Base-by-base conservation (phyloP, 2,888 invertebrate genomes). In the Eupithecia pulchellata region DNA sequence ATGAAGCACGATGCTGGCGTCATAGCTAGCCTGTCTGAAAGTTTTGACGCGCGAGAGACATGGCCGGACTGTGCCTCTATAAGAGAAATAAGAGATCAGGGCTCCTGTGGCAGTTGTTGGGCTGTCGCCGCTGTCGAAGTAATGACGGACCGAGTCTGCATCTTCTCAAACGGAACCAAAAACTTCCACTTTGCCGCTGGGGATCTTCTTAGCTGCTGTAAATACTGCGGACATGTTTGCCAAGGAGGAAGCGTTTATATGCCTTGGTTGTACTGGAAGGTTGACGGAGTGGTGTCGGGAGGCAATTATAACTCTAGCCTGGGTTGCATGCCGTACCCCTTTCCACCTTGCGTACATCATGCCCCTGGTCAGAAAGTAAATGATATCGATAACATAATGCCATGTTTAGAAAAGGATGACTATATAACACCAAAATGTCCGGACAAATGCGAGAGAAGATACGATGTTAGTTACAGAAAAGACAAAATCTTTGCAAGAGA, bases 101-200 rank as follows among this genome's bases (percentile, higher is more conserved):
- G 97, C 11, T 96, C 97, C n/a, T 99, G 98, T 86, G 98, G 98
- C 34, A 98, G 98, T 47, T 99, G 99, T 90, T 98, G 98, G 98
- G 98, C 98, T 2, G 98, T 98, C 87, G 98, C 97, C 36, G 98
- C 98, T 11, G 98, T 97, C 0, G 98, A 98, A 89, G 97, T 98
- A 1, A 98, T 98, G 97, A 97, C 98, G 3, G 98, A 98, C 89
- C 95, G 98, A 66, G 95, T 96, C 36, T 98, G 98, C 89, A 98
- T 98, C 79, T 96, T 96, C 82, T 97, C 97, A 0, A 95, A 96
- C 55, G 98, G 96, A 27, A 94, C 95, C 20, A 85, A 94, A 17
- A 95, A 97, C 85, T 96, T 97, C 83, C 96, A 97, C 79, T 96
- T 98, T 81, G 98, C 98, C 1, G 96, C 98, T 20, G 97, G 98